Conservation (phyloP, 2,113 vertebrate genomes). For the Eretmodus cyanostictus region DNA sequence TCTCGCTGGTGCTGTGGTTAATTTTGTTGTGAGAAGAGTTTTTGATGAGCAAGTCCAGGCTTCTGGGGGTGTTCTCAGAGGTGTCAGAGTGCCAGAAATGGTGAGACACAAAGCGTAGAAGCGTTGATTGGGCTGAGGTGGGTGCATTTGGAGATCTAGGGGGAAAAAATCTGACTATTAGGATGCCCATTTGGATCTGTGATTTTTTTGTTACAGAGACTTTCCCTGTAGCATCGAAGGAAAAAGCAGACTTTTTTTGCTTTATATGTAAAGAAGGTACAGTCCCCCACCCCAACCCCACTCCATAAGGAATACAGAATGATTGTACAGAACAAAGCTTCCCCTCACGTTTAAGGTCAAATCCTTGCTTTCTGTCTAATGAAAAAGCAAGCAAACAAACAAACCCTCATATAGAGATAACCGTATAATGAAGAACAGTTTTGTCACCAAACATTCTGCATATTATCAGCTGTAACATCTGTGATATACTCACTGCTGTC, state of each 20-base stretch:
- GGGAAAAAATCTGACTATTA: neutral
- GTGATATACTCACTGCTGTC: neutral
- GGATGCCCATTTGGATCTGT: neutral
- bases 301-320: conserved; percentile 20
- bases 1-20: neutral
- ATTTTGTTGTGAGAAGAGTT: conserved; percentile 18
- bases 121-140: conserved; percentile 38
- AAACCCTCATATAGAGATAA: neutral
- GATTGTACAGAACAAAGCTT: conserved; percentile 11
- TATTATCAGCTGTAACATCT: neutral
- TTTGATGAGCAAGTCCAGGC: neutral
- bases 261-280: conserved; percentile 16
- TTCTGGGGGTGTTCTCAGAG: neutral
- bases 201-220: neutral
- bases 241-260: neutral
- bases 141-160: neutral
- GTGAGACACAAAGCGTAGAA: conserved; percentile 20
- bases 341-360: conserved; percentile 61
- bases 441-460: neutral
- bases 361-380: conserved; percentile 35
- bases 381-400: conserved; percentile 50
- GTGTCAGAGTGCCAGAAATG: conserved; percentile 30
- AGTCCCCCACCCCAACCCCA: neutral
- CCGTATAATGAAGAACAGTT: neutral
- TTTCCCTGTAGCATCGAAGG: neutral